Base-by-base conservation (phyloP, 2,113 vertebrate genomes). In the Mixornis gularis region DNA sequence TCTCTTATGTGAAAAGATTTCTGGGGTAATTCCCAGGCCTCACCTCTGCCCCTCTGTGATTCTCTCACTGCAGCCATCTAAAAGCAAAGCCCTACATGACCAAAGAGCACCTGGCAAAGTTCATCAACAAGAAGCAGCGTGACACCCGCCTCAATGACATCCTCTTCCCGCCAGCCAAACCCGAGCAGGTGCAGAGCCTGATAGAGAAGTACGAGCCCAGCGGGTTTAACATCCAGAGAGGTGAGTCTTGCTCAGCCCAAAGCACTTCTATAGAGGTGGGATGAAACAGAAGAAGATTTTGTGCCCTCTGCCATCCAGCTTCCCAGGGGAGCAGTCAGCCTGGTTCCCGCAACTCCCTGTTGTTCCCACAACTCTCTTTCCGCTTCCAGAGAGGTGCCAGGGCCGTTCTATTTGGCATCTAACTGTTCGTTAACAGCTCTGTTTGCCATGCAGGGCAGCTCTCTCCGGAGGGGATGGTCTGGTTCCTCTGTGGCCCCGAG, bases 71-170 rank as follows among this genome's bases (percentile, higher is more conserved):
- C 58, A 99, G 98, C 90, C 98, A 98, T n/a, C 95, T 97, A 9
- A 98, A 98, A 96, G 98, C 98, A 62, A 99, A 99, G 94, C 99
- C 99, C 62, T 99, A 98, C 97, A 99, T 99, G 99, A 99, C 99
- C 5, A 99, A 99, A 92, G 99, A 99, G 20, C 98, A 99, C 86
- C 96, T 99, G 97, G 97, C 98, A 49, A 99, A 99, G 93, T 99
- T 99, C 84, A 98, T 99, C 94, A 99, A 99, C 82, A 98, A 99
- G 96, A 99, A 99, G 59, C 99, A 99, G 94, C 97, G 99, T 4
- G 98, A 99, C 95, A 97, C 98, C 5, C 98, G 99, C 53, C 98
- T 99, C 73, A 99, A 99, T 15, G 98, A 99, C 84, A 96, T 98
- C 86, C 98, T 99, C 48, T 99, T 98, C 90, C 99, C 99, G 0